Evolutionary conservation across 2,888 invertebrate genomes (phyloP).

Genomic region (Drosophila longiperda): DNA sequence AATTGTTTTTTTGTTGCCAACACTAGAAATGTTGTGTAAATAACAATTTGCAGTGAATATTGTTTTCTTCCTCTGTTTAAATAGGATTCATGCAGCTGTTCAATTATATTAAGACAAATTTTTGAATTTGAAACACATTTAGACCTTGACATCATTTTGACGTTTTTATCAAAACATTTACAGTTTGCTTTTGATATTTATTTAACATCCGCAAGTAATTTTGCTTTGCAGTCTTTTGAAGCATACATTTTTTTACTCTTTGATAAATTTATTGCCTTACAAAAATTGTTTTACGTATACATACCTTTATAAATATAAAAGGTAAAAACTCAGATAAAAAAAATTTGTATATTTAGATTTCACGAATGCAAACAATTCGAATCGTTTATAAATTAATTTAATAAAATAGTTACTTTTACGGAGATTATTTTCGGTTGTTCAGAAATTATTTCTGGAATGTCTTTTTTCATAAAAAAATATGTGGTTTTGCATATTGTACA

Average conservation of each 20-base stretch:
- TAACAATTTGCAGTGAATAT: conserved; percentile 48
- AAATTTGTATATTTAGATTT: not conserved
- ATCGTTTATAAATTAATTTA: not conserved
- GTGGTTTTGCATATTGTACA: not conserved
- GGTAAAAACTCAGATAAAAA: not conserved
- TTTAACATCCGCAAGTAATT: conserved; percentile 29
- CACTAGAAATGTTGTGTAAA: conserved; percentile 29
- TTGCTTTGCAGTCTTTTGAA: conserved; percentile 13
- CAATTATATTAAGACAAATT: conserved; percentile 25
- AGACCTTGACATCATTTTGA: conserved; percentile 49
- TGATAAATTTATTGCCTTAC: not conserved
- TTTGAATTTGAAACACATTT: conserved; percentile 37
- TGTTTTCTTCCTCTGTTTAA: conserved; percentile 1
- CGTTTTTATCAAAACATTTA: conserved; percentile 37
- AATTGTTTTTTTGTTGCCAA: conserved; percentile 2
- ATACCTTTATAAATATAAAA: not conserved
- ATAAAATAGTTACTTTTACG: not conserved
- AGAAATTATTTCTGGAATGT: not conserved
- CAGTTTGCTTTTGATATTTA: conserved; percentile 36
- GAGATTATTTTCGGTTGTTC: not conserved
- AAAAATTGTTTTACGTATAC: not conserved
- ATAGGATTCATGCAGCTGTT: conserved; percentile 7
- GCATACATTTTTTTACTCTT: not conserved
- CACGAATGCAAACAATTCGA: not conserved
- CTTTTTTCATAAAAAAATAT: not conserved